Conservation (phyloP, 2,797 vertebrate species). For the Mormyrops attenuatus region DNA sequence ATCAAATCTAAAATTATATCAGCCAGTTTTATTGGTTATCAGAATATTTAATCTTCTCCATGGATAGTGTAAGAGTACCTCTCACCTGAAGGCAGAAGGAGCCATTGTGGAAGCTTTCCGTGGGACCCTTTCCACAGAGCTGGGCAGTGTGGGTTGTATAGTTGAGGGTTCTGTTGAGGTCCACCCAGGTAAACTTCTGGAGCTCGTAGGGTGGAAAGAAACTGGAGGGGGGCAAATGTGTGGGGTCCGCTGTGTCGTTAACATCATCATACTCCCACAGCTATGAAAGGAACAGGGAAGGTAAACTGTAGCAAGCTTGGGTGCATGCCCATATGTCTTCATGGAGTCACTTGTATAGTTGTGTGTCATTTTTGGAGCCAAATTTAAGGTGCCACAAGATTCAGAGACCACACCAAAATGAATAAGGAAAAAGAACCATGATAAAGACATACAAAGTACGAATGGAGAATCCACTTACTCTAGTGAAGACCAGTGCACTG, state of each 20-base stretch:
- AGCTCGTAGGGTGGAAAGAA: slow-evolving; percentile 71
- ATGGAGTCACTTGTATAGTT: not conserved
- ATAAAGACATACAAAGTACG: not conserved
- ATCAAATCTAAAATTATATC: not conserved
- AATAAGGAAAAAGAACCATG: not conserved
- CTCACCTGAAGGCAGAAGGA: slow-evolving; percentile 69
- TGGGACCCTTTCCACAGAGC: slow-evolving; percentile 55
- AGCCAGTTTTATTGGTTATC: not conserved
- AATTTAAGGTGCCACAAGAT: not conserved
- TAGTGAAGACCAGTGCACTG: slow-evolving; percentile 65
- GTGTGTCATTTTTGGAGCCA: not conserved
- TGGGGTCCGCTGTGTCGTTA: slow-evolving; percentile 44
- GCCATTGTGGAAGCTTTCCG: slow-evolving; percentile 49
- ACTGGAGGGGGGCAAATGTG: slow-evolving; percentile 28
- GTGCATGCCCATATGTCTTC: not conserved
- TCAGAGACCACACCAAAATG: not conserved
- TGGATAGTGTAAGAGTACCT: not conserved
- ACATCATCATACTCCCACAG: slow-evolving; percentile 72
- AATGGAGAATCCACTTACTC: slow-evolving; percentile 53
- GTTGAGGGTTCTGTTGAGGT: slow-evolving; percentile 52
- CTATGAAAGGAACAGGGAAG: slow-evolving; percentile 45
- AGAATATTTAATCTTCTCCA: not conserved
- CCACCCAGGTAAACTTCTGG: slow-evolving; percentile 68
- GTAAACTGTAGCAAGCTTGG: not conserved
- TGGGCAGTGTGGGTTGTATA: slow-evolving; percentile 32